Evolutionary conservation across 2,888 invertebrate genomes (phyloP), one percentile per base, ranked within the genome.

Genomic region (Tenthredo mesomela): DNA sequence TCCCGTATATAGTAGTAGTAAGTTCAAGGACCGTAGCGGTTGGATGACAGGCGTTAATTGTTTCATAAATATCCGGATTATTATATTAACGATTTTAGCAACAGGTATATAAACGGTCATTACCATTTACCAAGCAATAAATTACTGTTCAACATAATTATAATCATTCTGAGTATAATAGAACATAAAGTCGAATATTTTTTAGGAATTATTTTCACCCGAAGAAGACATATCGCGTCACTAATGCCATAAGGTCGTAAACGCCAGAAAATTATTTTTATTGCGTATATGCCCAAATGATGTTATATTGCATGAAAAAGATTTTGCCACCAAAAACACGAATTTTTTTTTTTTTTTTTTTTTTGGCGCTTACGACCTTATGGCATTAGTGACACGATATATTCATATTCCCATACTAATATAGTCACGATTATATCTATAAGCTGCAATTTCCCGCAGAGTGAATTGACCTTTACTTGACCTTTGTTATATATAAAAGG

Each of bases 21-120:
- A 77, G 77, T 54, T 77, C 77, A 77, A 77, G 77, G 77, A 25
- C 77, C 77, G 29, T 18, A n/a, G 15, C 15, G 10, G 25, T 47
- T 54, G 50, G 54, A 77, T 50, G 18, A 50, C 33, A 15, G n/a
- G 18, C 54, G 47, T 50, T 50, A 37, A 37, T 37, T 25, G 29
- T 50, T 73, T 25, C 73, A 43, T 21, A 1, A 3, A 25, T 12
- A n/a, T 43, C 25, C n/a, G 18, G 43, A 43, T 43, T 43, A 40
- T 15, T 70, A 70, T 18, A 29, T 12, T 5, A 70, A 70, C 25
- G 18, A 37, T 70, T 70, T 33, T 70, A 70, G 70, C 70, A 70
- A 70, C 70, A 70, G 70, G 37, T 70, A 61, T 70, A 61, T 54
- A 54, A 54, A 61, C 61, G 25, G 25, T 61, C 25, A 0, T 61